A percentile compares a stretch with the other conserved stretches of the same genome.
phyloP scores from a whole-genome alignment of 2,888 invertebrate species.

The Iphiclides podalirius region DNA sequence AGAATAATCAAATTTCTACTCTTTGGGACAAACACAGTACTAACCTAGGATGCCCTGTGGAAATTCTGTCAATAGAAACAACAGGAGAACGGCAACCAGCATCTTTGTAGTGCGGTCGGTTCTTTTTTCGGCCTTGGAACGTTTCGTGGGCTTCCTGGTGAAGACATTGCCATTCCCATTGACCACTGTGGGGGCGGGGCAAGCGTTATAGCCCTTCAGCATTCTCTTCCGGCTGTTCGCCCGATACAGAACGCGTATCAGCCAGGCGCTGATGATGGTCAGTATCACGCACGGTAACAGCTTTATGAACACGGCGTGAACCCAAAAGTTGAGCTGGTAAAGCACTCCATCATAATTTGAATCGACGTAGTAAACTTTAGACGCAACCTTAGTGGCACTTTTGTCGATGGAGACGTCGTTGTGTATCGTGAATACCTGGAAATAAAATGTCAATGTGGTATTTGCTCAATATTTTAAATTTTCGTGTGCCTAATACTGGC shows the following conservation, averaged over 20 bases:
- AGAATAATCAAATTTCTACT: no score
- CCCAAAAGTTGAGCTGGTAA: constrained; percentile 88
- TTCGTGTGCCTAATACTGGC: no score
- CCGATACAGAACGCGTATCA: constrained; percentile 85
- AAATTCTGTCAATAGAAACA: constrained; percentile 94
- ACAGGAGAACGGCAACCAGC: constrained; percentile 90
- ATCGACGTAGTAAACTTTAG: constrained; percentile 71
- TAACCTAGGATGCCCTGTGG: constrained; percentile 88
- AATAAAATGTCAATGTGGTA: no score
- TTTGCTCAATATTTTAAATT: no score
- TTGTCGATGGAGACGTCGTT: constrained; percentile 44
- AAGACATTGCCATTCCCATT: constrained; percentile 64
- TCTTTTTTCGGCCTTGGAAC: constrained; percentile 64
- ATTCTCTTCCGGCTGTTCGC: constrained; percentile 84
- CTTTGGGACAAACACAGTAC: no score
- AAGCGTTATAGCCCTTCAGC: constrained; percentile 73
- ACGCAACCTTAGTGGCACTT: constrained; percentile 40
- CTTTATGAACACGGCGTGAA: constrained; percentile 89
- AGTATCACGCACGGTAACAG: constrained; percentile 88
- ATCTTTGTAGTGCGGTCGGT: constrained; percentile 93
- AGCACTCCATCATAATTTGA: constrained; percentile 80
- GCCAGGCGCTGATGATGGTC: constrained; percentile 86
- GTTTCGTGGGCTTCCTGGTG: constrained; percentile 60
- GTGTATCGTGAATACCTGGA: constrained; percentile 72
- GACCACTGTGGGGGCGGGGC: constrained; percentile 53